Base-by-base conservation (phyloP, 2,113 vertebrate species). In the Setophaga coronata region DNA sequence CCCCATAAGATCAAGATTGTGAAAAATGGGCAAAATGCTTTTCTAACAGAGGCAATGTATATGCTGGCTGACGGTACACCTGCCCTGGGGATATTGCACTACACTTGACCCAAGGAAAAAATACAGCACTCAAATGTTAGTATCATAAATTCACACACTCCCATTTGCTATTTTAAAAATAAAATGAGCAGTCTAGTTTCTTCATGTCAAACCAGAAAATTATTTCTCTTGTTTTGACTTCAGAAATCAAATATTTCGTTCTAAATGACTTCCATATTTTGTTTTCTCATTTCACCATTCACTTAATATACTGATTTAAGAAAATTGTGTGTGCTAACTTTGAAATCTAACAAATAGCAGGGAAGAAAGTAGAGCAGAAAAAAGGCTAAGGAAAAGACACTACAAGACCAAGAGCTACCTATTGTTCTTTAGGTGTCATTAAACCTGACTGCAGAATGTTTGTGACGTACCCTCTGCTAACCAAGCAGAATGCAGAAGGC, bases 21-120 rank as follows among this genome's bases (percentile, higher is more conserved):
- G 72, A 97, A 87, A 82, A 74, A 91, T n/a, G 31, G 85, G 31
- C 36, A 95, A 89, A 91, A 80, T 18, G 79, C 61, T 78, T 93
- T 87, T 94, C 83, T 87, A 53, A 94, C 90, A 82, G 18, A 86
- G 11, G 62, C 70, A 65, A 51, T 47, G 48, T 28, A 48, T 48
- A 28, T 8, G 29, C 70, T 92, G 17, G 40, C 69, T 82, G 88
- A 31, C 51, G 51, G 48, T 70, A 87, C 26, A 82, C 81, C 54
- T 92, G 92, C 86, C 90, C 94, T 62, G 47, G 80, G 90, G 90
- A 94, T 45, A 79, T 0, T 77, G 82, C 73, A 36, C 79, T 73
- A 10, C 25, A 77, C 72, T 93, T 96, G 86, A 94, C 69, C 91
- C 82, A 85, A 45, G 29, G 57, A 81, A 95, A 92, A 97, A 85